Conservation (phyloP, 2,797 vertebrate species). For the Bradypodion pumilum region DNA sequence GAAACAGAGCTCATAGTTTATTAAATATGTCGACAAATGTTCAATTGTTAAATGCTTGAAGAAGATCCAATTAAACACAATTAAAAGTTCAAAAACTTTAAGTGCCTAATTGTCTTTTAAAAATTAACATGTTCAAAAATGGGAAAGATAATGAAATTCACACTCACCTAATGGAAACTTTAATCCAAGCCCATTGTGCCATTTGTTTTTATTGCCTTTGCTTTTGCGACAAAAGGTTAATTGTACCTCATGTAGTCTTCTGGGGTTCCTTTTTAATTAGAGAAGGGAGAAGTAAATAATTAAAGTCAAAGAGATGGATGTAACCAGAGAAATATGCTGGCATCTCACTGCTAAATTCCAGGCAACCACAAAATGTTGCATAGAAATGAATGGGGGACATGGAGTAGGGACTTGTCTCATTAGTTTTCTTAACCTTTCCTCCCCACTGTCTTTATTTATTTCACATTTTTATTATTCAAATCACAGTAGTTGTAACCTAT, state of each 20-base stretch:
- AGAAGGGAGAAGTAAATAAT: slow-evolving; percentile 65
- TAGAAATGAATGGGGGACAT: neutral
- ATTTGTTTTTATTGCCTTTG: slow-evolving; percentile 45
- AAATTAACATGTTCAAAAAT: neutral
- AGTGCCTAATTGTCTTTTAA: neutral
- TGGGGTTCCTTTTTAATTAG: slow-evolving; percentile 64
- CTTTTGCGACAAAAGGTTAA: slow-evolving; percentile 57
- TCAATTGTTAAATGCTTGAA: slow-evolving; percentile 36
- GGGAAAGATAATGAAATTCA: slow-evolving; percentile 45
- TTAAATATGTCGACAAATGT: slow-evolving; percentile 57
- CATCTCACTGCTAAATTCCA: slow-evolving; percentile 38
- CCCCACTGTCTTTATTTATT: neutral
- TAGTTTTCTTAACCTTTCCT: neutral
- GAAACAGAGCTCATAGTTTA: slow-evolving; percentile 41
- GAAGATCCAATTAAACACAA: slow-evolving; percentile 11
- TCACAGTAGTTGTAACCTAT: neutral
- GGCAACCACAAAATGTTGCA: slow-evolving; percentile 34
- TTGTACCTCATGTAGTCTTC: slow-evolving; percentile 67
- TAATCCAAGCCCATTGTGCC: slow-evolving; percentile 48
- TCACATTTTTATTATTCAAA: neutral
- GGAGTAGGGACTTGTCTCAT: neutral
- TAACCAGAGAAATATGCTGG: slow-evolving; percentile 60
- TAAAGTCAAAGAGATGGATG: slow-evolving; percentile 41
- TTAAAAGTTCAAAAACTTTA: slow-evolving; percentile 1
- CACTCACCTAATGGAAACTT: slow-evolving; percentile 52